Percentiles rank a stretch among this genome's conserved stretches.
Evolutionary conservation across 2,888 invertebrate species (phyloP).

Genomic region (Caenorhabditis sp.): DNA sequence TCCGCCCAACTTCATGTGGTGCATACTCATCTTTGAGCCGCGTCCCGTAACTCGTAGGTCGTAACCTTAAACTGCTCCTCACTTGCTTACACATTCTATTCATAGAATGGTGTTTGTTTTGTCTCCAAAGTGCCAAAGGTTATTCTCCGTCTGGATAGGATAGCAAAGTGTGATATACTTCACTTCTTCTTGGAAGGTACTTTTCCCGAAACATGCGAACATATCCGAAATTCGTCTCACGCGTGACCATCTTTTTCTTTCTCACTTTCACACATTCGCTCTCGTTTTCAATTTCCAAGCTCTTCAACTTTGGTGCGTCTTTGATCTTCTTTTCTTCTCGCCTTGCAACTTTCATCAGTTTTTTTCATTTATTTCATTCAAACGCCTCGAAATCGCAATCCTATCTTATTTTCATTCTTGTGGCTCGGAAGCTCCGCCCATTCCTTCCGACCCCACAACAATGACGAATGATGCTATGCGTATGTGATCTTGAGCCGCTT

Average conservation of each 20-base stretch:
- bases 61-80: slow-evolving; percentile 23
- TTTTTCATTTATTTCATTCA: slow-evolving; percentile 28
- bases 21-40: neutral
- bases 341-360: slow-evolving; percentile 21
- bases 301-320: slow-evolving; percentile 36
- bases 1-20: slow-evolving; percentile 30
- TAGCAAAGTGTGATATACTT: too few relatives aligned
- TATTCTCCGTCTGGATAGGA: too few relatives aligned
- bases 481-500: too few relatives aligned
- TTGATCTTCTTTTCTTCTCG: slow-evolving; percentile 18
- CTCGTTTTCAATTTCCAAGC: slow-evolving; percentile 26
- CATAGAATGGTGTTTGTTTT: slow-evolving; percentile 41
- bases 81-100: slow-evolving; percentile 13
- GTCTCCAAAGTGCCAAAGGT: slow-evolving; percentile 8
- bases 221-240: too few relatives aligned
- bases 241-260: too few relatives aligned
- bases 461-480: too few relatives aligned
- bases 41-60: slow-evolving; percentile 17
- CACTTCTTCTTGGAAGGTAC: neutral
- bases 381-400: slow-evolving; percentile 5
- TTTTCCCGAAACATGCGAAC: too few relatives aligned
- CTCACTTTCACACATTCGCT: slow-evolving; percentile 10
- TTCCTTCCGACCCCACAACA: slow-evolving; percentile 24
- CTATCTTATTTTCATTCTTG: slow-evolving; percentile 27
- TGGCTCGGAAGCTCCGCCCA: slow-evolving; percentile 8